These are phyloP conservation scores for Resseliella maxima DNA, from an alignment of 2,888 invertebrate species.

Conservation along the genomic window DNA sequence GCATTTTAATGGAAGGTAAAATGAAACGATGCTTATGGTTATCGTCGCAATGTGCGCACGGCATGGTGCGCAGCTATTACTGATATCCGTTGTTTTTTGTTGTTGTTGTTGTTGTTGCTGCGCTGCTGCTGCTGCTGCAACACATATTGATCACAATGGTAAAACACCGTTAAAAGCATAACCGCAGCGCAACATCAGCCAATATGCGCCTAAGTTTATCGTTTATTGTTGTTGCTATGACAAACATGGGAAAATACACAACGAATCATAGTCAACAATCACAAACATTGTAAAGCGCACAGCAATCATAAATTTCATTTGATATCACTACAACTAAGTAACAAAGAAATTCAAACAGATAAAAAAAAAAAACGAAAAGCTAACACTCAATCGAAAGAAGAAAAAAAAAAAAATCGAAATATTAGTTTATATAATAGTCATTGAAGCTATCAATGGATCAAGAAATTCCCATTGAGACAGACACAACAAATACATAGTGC, in stretches of 20 bases:
- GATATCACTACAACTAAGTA: not conserved
- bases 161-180: not conserved
- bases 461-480: not conserved
- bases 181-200: not conserved
- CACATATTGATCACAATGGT: not conserved
- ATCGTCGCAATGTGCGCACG: not conserved
- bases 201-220: not conserved
- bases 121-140: too few species aligned
- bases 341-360: not conserved
- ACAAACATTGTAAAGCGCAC: not conserved
- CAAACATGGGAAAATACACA: not conserved
- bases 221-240: not conserved
- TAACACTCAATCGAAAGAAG: too few species aligned
- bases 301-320: not conserved
- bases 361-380: too few species aligned
- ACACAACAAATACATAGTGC: not conserved
- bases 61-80: not conserved
- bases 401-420: too few species aligned
- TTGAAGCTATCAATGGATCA: not conserved
- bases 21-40: not conserved
- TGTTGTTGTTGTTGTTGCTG: too few species aligned
- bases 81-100: too few species aligned
- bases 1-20: conserved; percentile 25
- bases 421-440: not conserved
- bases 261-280: not conserved